Evolutionary conservation across 2,888 invertebrate genomes (phyloP), one percentile per base, ranked within the genome.

Genomic region (Rhagonycha fulva): DNA sequence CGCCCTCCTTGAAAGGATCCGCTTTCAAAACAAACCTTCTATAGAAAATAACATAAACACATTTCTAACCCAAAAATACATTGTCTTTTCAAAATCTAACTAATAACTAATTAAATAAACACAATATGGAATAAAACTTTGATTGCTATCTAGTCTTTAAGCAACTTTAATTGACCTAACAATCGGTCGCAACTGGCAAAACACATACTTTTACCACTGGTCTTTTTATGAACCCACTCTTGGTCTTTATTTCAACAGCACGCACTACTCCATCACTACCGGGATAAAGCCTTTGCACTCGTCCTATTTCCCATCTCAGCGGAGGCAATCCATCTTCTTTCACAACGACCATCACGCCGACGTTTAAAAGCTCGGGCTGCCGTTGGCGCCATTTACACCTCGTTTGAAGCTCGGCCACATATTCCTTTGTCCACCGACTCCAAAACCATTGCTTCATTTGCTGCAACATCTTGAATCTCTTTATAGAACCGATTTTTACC

Each of bases 371-470:
- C 3, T n/a, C 12, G 1, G 24, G 11, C 3, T 1, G 1, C 0
- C 3, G 47, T 23, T 12, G 70, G 14, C 24, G 24, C 70, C 70
- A 70, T 60, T 70, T 70, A 1, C 14, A 12, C 14, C 70, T n/a
- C 7, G 47, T 47, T 23, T 47, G 70, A 5, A 70, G 61, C 12
- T 10, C 23, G 70, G 30, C 76, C n/a, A n/a, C n/a, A n/a, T n/a
- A n/a, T n/a, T n/a, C n/a, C n/a, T n/a, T n/a, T n/a, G n/a, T n/a
- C n/a, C 76, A 79, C n/a, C 67, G 68, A 32, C 62, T 79, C 81
- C 81, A 81, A 70, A 81, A 80, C n/a, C 28, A 24, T 12, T 80
- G 76, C 5, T 71, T 69, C 24, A 70, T 14, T n/a, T 30, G 62
- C 24, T 74, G 70, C 9, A 77, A 7, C 10, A 71, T 32, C 47